phyloP scores from a whole-genome alignment of 2,113 vertebrate genomes.

The Chloropsis cyanopogon region DNA sequence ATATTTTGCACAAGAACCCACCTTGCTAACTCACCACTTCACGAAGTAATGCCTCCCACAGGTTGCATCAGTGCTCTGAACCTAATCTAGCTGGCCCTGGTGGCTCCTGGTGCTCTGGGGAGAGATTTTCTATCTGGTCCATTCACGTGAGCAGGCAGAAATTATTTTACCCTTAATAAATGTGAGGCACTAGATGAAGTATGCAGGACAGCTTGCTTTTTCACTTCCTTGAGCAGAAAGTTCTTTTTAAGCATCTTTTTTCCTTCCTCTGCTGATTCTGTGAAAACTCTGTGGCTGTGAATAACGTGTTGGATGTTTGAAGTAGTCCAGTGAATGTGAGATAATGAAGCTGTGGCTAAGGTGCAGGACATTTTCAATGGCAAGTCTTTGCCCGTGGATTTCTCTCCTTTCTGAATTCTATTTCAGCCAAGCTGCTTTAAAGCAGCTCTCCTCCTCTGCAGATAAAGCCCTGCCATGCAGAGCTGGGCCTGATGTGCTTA shows the following conservation, averaged over 20 bases:
- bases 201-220: conserved; percentile 49
- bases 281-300: conserved; percentile 53
- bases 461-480: not conserved
- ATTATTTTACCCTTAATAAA: conserved; percentile 63
- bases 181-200: conserved; percentile 24
- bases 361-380: conserved; percentile 37
- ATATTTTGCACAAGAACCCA: not conserved
- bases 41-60: conserved; percentile 17
- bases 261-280: conserved; percentile 55
- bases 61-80: conserved; percentile 57
- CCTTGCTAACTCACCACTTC: conserved; percentile 14
- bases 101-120: conserved; percentile 25
- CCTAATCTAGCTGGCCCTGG: conserved; percentile 34
- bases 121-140: conserved; percentile 26
- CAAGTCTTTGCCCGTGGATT: not conserved
- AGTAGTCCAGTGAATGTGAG: conserved; percentile 39
- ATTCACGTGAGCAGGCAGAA: conserved; percentile 32
- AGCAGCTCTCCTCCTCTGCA: not conserved
- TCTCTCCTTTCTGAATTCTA: not conserved
- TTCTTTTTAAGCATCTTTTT: conserved; percentile 60
- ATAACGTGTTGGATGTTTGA: conserved; percentile 56
- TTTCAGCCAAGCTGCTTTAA: conserved; percentile 5
- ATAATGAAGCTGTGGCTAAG: conserved; percentile 65
- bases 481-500: conserved; percentile 17
- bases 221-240: conserved; percentile 54